Evolutionary conservation across 2,113 vertebrate species (phyloP).

Genomic region (Mirounga angustirostris): DNA sequence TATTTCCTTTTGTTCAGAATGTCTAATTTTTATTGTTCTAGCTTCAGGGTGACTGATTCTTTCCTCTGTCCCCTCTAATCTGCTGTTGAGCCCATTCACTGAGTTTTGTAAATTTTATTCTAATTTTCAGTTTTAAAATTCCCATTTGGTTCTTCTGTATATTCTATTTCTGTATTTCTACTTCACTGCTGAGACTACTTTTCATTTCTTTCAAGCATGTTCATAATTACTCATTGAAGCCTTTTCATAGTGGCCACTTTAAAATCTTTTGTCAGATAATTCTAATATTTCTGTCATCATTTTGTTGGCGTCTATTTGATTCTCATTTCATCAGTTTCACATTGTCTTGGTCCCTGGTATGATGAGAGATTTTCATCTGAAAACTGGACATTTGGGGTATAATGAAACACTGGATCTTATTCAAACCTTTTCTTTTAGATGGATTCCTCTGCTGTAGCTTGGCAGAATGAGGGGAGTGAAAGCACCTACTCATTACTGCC

Average conservation of each 20-base stretch:
- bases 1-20: constrained; percentile 30
- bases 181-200: neutral
- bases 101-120: neutral
- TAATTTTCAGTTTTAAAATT: constrained; percentile 16
- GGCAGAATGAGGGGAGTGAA: neutral
- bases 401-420: neutral
- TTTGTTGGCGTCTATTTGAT: neutral
- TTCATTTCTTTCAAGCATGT: constrained; percentile 26
- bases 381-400: neutral
- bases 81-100: neutral
- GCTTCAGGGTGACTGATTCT: neutral
- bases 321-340: neutral
- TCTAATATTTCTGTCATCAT: neutral
- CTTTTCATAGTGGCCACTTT: neutral
- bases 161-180: neutral
- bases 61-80: neutral
- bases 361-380: neutral
- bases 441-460: neutral
- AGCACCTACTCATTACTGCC: neutral
- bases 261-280: constrained; percentile 3
- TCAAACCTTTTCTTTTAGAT: neutral
- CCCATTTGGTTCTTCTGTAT: constrained; percentile 31
- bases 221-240: neutral
- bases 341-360: neutral
- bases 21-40: neutral